A percentile compares a stretch with the other conserved stretches of the same genome.
Conservation (phyloP, 1,140 invertebrate genomes). For the Akabosia matsudoensis region DNA sequence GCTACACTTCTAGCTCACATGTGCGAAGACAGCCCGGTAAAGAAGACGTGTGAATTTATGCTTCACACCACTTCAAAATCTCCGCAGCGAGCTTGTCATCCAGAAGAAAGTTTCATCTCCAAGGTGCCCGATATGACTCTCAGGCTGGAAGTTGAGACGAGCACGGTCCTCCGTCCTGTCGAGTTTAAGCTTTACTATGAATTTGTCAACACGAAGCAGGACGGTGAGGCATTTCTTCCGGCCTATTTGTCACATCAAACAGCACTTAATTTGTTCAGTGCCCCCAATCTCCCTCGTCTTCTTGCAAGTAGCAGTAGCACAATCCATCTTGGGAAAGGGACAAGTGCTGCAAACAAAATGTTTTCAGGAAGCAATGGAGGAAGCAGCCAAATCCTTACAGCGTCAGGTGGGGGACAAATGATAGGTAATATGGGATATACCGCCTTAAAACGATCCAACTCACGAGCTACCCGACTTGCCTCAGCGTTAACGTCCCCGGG, state of each 20-base stretch:
- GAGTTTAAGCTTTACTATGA: conserved; percentile 74
- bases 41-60: conserved; percentile 37
- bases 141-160: conserved; percentile 70
- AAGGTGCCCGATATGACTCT: conserved; percentile 67
- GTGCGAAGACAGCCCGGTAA: conserved; percentile 33
- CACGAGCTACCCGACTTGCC: neutral
- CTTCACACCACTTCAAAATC: conserved; percentile 30
- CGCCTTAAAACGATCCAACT: neutral
- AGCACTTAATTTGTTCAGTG: conserved; percentile 59
- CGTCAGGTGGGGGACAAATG: neutral
- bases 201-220: conserved; percentile 75
- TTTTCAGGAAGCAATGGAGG: neutral
- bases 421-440: neutral
- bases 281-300: conserved; percentile 55
- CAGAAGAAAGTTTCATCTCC: conserved; percentile 73
- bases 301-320: conserved; percentile 54
- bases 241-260: conserved; percentile 30
- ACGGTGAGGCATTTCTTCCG: conserved; percentile 61
- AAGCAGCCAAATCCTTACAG: neutral
- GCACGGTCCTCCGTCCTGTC: conserved; percentile 73
- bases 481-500: neutral
- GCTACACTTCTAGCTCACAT: conserved; percentile 30
- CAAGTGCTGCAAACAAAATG: neutral
- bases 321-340: conserved; percentile 47
- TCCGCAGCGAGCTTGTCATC: conserved; percentile 56